Evolutionary conservation across 2,113 vertebrate genomes (phyloP).

Genomic region (western clawed frog (Xenopus tropicalis)): UCB_Xtro_10.0 CM004446.2:111980001-111980500

Average conservation of each 20-base stretch:
- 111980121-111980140: too few species aligned
- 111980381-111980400: slow-evolving; percentile 76
- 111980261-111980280: slow-evolving; percentile 73
- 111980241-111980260: slow-evolving; percentile 66
- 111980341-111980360: slow-evolving; percentile 78
- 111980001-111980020: too few species aligned
- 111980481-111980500: too few species aligned
- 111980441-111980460: too few species aligned
- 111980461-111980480: too few species aligned
- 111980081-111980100: too few species aligned
- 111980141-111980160: too few species aligned
- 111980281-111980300: slow-evolving; percentile 63
- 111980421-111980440: not conserved
- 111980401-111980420: slow-evolving; percentile 69
- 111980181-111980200: slow-evolving; percentile 55
- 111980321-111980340: slow-evolving; percentile 80
- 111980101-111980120: too few species aligned
- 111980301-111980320: slow-evolving; percentile 76
- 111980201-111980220: slow-evolving; percentile 91
- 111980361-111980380: slow-evolving; percentile 85
- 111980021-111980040: too few species aligned
- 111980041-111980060: too few species aligned
- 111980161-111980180: not conserved
- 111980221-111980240: slow-evolving; percentile 91
- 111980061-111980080: too few species aligned